Percentiles rank a stretch among this genome's conserved stretches.
Evolutionary conservation across 2,113 vertebrate genomes (phyloP).

Genomic region (Hippocampus barbouri): DNA sequence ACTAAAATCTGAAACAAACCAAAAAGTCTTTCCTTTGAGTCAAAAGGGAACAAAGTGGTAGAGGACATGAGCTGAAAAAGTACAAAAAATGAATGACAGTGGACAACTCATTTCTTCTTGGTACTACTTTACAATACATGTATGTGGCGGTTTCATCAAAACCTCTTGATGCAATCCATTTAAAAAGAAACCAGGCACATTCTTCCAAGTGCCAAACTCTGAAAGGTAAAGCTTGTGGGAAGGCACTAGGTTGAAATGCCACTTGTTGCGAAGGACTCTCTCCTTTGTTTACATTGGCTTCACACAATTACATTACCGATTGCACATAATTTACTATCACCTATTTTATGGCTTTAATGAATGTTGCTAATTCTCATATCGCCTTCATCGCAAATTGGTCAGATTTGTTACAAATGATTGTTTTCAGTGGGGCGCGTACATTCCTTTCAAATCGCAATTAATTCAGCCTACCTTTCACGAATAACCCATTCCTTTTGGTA

Average conservation of each 20-base stretch:
- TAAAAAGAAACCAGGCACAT: slow-evolving; percentile 56
- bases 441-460: slow-evolving; percentile 44
- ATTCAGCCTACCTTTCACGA: slow-evolving; percentile 36
- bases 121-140: slow-evolving; percentile 32
- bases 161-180: slow-evolving; percentile 32
- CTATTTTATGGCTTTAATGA: slow-evolving; percentile 61
- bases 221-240: slow-evolving; percentile 65
- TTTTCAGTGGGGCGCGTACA: slow-evolving; percentile 50
- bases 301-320: slow-evolving; percentile 51
- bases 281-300: slow-evolving; percentile 50
- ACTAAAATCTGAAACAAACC: slow-evolving; percentile 1
- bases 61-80: slow-evolving; percentile 5
- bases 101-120: slow-evolving; percentile 23
- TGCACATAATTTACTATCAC: slow-evolving; percentile 53
- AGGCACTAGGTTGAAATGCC: slow-evolving; percentile 69
- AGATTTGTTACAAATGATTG: slow-evolving; percentile 57
- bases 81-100: slow-evolving; percentile 29
- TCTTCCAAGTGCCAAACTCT: slow-evolving; percentile 53
- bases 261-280: slow-evolving; percentile 46
- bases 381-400: slow-evolving; percentile 35
- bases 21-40: background rate
- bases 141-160: slow-evolving; percentile 21
- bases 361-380: slow-evolving; percentile 26
- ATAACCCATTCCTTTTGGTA: slow-evolving; percentile 28
- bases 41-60: background rate